These are phyloP conservation scores for Mesoligia furuncula DNA, from an alignment of 2,888 invertebrate species.

Conservation along the genomic window DNA sequence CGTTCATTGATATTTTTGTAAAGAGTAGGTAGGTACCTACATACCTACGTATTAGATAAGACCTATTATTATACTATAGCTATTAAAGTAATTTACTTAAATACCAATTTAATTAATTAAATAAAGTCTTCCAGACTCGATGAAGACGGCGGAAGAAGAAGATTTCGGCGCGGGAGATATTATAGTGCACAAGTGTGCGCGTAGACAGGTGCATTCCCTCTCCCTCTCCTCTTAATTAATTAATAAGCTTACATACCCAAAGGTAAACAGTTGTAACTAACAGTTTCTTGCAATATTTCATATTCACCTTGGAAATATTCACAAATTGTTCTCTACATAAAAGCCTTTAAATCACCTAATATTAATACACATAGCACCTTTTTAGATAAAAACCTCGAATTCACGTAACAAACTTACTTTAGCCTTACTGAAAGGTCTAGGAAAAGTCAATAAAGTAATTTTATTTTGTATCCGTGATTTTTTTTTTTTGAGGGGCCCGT, in stretches of 20 bases:
- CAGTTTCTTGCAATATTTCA: neutral
- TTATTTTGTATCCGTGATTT: conserved; percentile 20
- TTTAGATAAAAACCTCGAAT: neutral
- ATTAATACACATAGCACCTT: neutral
- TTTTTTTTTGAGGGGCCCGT: no score
- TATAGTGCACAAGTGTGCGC: no score
- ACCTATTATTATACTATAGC: neutral
- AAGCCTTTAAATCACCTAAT: neutral
- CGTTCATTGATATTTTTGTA: neutral
- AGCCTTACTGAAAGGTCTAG: conserved; percentile 11
- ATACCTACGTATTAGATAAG: neutral
- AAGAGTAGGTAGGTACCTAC: neutral
- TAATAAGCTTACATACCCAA: neutral
- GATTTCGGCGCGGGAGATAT: no score
- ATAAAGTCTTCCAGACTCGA: no score
- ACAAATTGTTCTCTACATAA: neutral
- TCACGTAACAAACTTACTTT: conserved; percentile 28
- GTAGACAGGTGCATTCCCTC: no score
- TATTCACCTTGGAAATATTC: neutral
- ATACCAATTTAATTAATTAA: neutral
- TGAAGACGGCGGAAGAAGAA: no score
- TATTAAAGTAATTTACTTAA: neutral
- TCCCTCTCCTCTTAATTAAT: no score
- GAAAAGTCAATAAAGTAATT: conserved; percentile 35
- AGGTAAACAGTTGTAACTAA: no score